phyloP scores from a whole-genome alignment of 2,113 vertebrate genomes.

The Sarotherodon lohbergeri region DNA sequence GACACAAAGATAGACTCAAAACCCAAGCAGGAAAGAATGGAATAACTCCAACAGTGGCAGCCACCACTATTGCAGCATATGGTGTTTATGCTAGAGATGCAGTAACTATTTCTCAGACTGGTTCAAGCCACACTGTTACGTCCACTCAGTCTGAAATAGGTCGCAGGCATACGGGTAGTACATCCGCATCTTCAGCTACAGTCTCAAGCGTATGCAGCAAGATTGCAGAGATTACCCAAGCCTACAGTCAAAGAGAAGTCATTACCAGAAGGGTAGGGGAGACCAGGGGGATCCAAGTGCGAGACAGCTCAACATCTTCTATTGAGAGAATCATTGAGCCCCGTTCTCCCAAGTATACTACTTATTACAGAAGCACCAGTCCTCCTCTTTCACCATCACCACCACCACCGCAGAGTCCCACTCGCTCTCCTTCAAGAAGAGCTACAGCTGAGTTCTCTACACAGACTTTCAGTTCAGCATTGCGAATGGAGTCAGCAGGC shows the following conservation, averaged over 20 bases:
- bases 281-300: constrained; percentile 58
- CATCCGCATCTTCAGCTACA: constrained; percentile 61
- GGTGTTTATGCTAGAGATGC: constrained; percentile 75
- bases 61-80: constrained; percentile 74
- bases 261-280: constrained; percentile 67
- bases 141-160: constrained; percentile 63
- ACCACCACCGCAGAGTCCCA: constrained; percentile 84
- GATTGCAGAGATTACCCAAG: constrained; percentile 76
- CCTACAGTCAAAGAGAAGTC: constrained; percentile 74
- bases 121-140: constrained; percentile 66
- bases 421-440: constrained; percentile 72
- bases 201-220: constrained; percentile 75
- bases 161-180: constrained; percentile 54
- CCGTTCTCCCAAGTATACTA: constrained; percentile 74
- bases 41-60: constrained; percentile 66
- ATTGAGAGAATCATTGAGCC: constrained; percentile 64
- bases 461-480: constrained; percentile 79
- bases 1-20: constrained; percentile 79
- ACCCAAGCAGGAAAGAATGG: constrained; percentile 74
- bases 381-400: constrained; percentile 87
- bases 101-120: constrained; percentile 72
- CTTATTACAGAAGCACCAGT: constrained; percentile 84
- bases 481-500: constrained; percentile 56
- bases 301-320: constrained; percentile 67
- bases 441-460: constrained; percentile 88